Base-by-base conservation (phyloP, 2,113 vertebrate species). In the Leiothrix lutea region DNA sequence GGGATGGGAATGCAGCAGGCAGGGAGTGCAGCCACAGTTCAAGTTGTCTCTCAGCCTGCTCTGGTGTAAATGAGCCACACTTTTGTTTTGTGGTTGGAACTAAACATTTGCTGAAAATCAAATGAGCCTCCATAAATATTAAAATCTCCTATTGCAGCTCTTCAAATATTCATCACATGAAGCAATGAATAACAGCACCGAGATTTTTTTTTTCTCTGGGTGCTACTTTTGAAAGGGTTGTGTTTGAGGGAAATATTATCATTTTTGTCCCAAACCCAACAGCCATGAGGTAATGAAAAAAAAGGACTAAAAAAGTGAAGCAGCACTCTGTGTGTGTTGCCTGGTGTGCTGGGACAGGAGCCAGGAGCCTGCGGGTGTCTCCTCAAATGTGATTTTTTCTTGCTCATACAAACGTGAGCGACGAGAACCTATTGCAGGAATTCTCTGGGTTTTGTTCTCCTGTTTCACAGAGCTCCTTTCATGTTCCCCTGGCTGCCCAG, bases 181-280 rank as follows among this genome's bases (percentile, higher is more conserved):
- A 69, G 72, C 56, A 21, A 8, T 12, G 89, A 84, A 17, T 58
- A 66, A 9, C 9, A 35, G 74, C 7, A 1, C 16, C 4, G 79
- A 66, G 84, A 5, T 35, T 24, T 48, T 47, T 47, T 1, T 51
- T 84, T 86, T 57, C 80, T 80, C 66, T 11, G 24, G 62, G 40
- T n/a, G 38, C 54, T n/a, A 1, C 50, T 80, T 73, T 81, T 13
- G 6, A 44, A 94, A 86, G 77, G 72, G 64, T 58, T 86, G 3
- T 42, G 11, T 78, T 83, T 83, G 56, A 71, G 65, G 65, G 56
- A 80, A 90, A 93, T 88, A 60, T 13, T 80, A 33, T 40, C 47
- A 29, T 26, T 80, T 90, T 88, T 90, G 82, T 88, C 88, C 92
- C 75, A 74, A 95, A 64, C 80, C 60, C 51, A 92, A 61, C 62